Evolutionary conservation across 2,888 invertebrate species (phyloP).

Genomic region (Ophioninae sp.): DNA sequence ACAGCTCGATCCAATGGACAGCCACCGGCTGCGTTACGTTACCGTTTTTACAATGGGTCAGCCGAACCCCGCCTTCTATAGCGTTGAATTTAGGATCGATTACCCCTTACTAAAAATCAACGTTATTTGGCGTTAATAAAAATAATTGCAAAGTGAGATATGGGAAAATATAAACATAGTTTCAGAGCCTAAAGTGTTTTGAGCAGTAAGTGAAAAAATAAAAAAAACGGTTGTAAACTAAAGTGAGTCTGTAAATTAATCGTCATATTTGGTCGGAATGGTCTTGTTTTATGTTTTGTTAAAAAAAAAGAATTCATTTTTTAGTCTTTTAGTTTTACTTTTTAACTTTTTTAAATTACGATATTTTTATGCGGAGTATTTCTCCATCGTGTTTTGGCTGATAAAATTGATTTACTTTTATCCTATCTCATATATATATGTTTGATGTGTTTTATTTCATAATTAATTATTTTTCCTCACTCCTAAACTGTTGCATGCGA

Average conservation of each 20-base stretch:
- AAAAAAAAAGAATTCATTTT: not conserved
- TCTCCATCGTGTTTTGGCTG: no score
- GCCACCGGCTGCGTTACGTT: constrained; percentile 64
- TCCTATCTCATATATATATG: not conserved
- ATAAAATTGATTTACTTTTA: not conserved
- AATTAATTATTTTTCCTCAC: not conserved
- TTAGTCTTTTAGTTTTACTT: not conserved
- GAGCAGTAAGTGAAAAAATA: not conserved
- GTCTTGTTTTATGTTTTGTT: not conserved
- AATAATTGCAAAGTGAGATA: not conserved
- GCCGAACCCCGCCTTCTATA: constrained; percentile 54
- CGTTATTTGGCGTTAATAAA: not conserved
- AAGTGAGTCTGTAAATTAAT: not conserved
- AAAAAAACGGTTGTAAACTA: not conserved
- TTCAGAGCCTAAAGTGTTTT: not conserved
- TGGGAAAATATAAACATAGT: not conserved
- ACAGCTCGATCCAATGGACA: constrained; percentile 69
- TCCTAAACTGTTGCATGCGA: not conserved
- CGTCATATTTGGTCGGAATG: no score
- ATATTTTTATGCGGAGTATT: not conserved
- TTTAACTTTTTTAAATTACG: not conserved
- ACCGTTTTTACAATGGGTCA: constrained; percentile 68
- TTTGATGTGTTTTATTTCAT: not conserved
- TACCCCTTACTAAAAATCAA: constrained; percentile 1
- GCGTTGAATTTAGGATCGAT: constrained; percentile 28